Evolutionary conservation across 2,888 invertebrate species (phyloP).

Genomic region (Hololepta plana): DNA sequence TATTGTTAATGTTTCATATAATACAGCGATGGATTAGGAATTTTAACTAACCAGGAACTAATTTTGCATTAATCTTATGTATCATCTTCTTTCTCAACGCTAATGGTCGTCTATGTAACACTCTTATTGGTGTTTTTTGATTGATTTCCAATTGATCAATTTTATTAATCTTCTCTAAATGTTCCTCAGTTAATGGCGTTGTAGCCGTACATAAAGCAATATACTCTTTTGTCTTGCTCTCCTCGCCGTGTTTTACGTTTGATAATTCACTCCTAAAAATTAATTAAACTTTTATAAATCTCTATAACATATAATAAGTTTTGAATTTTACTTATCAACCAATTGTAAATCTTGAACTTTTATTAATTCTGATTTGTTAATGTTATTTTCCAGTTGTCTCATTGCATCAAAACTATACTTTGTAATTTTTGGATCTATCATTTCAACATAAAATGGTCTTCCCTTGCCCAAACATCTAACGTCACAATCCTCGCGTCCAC

Average conservation of each 20-base stretch:
- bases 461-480: constrained; percentile 85
- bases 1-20: no score
- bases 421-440: constrained; percentile 44
- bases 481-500: constrained; percentile 95
- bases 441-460: constrained; percentile 83
- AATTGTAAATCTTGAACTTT: constrained; percentile 45
- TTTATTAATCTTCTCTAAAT: constrained; percentile 30
- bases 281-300: constrained; percentile 5
- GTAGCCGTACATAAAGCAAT: constrained; percentile 49
- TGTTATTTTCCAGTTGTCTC: constrained; percentile 34
- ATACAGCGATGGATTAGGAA: no score
- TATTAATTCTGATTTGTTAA: constrained; percentile 38
- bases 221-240: constrained; percentile 75
- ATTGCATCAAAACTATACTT: constrained; percentile 33
- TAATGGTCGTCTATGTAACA: constrained; percentile 69
- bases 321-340: constrained; percentile 30
- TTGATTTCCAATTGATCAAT: constrained; percentile 33
- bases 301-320: background rate
- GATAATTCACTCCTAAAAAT: constrained; percentile 41
- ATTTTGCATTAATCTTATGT: constrained; percentile 40
- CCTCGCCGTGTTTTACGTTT: constrained; percentile 70
- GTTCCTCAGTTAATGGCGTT: constrained; percentile 28
- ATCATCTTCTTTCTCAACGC: constrained; percentile 48
- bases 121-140: constrained; percentile 82
- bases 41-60: constrained; percentile 26